These are phyloP conservation scores for Hydra vulgaris DNA, from an alignment of 30 jellyfish, hydroid and myxozoan genomes.

Conservation along the genomic window DNA sequence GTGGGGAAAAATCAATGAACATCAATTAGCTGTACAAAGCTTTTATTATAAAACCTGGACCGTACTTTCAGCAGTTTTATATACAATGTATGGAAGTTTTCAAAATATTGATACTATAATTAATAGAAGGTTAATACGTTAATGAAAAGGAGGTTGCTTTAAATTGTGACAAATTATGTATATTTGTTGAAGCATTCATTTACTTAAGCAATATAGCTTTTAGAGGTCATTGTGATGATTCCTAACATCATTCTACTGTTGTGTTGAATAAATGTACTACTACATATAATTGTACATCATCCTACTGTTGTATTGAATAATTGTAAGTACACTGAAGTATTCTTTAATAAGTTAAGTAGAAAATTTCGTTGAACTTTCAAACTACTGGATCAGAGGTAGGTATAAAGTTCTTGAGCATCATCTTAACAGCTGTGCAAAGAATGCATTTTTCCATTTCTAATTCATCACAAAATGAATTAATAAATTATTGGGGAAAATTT, in stretches of 20 bases:
- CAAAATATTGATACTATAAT: not conserved
- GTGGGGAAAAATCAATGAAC: conserved; percentile 1
- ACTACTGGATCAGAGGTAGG: conserved; percentile 23
- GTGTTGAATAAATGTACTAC: too few species aligned
- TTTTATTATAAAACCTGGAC: conserved; percentile 4
- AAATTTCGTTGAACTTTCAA: conserved; percentile 20
- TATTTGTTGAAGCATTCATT: conserved; percentile 1
- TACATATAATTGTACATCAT: too few species aligned
- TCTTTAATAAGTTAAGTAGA: conserved; percentile 20
- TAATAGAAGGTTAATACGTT: not conserved
- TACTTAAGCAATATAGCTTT: not conserved
- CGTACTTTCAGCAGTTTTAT: not conserved
- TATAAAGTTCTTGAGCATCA: conserved; percentile 16
- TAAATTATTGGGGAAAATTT: conserved; percentile 33
- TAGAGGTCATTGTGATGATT: conserved; percentile 23
- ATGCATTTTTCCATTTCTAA: conserved; percentile 38
- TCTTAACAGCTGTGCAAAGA: conserved; percentile 13
- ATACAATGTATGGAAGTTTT: not conserved
- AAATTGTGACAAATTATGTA: not conserved
- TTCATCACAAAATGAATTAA: conserved; percentile 56
- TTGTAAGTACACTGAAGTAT: not conserved
- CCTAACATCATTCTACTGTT: conserved; percentile 20
- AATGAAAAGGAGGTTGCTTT: not conserved
- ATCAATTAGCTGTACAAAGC: not conserved
- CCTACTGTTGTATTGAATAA: too few species aligned